Conservation (phyloP, 2,888 invertebrate species). For the Calliopum simillimum region DNA sequence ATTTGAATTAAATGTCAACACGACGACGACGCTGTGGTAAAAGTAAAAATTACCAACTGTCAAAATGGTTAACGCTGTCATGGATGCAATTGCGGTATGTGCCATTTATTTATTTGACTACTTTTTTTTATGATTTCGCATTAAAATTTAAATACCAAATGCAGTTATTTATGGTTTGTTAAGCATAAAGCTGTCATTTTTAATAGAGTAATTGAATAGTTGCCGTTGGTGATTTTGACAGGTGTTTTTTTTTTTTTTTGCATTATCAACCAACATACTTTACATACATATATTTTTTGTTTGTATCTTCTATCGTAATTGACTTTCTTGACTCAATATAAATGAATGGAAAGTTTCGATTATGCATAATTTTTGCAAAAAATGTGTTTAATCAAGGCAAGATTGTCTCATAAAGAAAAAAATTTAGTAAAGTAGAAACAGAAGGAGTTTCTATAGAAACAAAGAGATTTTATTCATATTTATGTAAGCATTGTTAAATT, state of each 20-base stretch:
- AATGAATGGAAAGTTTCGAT: too few species aligned
- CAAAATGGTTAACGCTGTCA: constrained; percentile 67
- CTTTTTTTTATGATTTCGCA: constrained; percentile 1
- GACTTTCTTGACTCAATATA: too few species aligned
- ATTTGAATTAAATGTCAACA: constrained; percentile 41
- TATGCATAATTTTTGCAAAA: too few species aligned
- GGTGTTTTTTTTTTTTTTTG: too few species aligned
- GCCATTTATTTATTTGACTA: neutral
- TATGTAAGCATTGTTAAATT: too few species aligned
- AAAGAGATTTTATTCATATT: too few species aligned
- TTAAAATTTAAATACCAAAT: constrained; percentile 1
- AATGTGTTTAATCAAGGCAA: too few species aligned
- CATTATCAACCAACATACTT: neutral
- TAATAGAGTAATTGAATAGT: neutral
- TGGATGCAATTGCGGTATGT: constrained; percentile 68
- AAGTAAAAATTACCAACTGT: constrained; percentile 35
- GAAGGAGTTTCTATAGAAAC: too few species aligned
- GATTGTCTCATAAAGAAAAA: too few species aligned
- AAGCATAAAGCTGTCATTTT: neutral
- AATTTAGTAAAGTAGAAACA: too few species aligned
- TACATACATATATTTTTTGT: too few species aligned
- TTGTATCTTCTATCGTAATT: too few species aligned
- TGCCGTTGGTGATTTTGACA: neutral
- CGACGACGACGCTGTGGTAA: constrained; percentile 17
- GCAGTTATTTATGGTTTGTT: neutral